A percentile compares a stretch with the other conserved stretches of the same genome.
phyloP scores from a whole-genome alignment of 2,888 invertebrate genomes.

The Chalcis sispes region DNA sequence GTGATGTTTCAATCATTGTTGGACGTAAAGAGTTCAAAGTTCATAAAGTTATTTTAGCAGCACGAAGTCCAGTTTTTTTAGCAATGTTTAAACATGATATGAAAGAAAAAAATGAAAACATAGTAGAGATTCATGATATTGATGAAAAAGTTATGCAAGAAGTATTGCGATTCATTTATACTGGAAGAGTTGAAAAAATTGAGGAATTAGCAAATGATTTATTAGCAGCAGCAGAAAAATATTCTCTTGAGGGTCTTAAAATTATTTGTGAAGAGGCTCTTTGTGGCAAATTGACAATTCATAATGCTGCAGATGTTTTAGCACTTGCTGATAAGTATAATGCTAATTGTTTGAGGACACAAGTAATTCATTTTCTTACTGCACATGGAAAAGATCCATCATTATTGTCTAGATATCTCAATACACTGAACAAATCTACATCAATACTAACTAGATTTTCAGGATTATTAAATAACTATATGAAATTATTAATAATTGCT shows the following conservation, averaged over 20 bases:
- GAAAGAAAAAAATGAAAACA: conserved; percentile 56
- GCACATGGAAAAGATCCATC: conserved; percentile 56
- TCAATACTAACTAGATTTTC: conserved; percentile 44
- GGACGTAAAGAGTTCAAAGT: conserved; percentile 52
- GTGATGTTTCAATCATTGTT: conserved; percentile 54
- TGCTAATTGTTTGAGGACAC: conserved; percentile 51
- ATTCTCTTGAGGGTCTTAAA: conserved; percentile 52
- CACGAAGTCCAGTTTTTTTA: conserved; percentile 55
- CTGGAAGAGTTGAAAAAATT: conserved; percentile 51
- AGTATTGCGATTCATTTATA: conserved; percentile 53
- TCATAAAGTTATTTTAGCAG: conserved; percentile 55
- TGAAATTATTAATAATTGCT: conserved; percentile 47
- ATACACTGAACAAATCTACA: conserved; percentile 24
- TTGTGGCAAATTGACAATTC: conserved; percentile 44
- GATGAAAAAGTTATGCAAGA: conserved; percentile 50
- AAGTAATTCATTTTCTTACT: conserved; percentile 53
- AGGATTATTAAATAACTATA: conserved; percentile 45
- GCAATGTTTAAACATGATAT: conserved; percentile 56
- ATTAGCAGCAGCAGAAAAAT: conserved; percentile 54
- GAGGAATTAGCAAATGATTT: conserved; percentile 53
- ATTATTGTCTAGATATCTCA: conserved; percentile 48
- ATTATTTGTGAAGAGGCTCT: conserved; percentile 54
- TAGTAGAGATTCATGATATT: conserved; percentile 51
- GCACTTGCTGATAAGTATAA: conserved; percentile 55
- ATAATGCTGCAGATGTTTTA: conserved; percentile 54